Percentiles rank a stretch among this genome's conserved stretches.
phyloP scores from a whole-genome alignment of 2,113 vertebrate genomes.

The Hydrolagus affinis region DNA sequence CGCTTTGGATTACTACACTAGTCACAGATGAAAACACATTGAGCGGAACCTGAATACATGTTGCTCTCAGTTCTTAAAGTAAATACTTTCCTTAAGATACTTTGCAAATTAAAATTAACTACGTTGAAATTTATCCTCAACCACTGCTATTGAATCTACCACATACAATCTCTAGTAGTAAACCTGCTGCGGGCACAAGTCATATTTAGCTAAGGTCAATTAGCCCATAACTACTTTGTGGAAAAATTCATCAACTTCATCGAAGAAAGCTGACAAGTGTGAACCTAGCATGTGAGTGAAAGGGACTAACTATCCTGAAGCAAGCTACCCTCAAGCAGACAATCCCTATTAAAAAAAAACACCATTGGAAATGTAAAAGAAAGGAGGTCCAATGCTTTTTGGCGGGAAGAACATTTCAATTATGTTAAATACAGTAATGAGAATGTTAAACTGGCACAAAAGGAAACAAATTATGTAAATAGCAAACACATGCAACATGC shows the following conservation, averaged over 20 bases:
- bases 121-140: background rate
- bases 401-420: background rate
- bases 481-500: conserved; percentile 16
- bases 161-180: background rate
- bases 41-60: background rate
- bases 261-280: too few relatives aligned
- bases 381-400: too few relatives aligned
- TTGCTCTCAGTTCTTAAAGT: background rate
- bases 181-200: background rate
- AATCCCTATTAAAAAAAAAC: too few relatives aligned
- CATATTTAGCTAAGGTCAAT: background rate
- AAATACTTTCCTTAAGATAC: background rate
- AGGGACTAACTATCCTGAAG: too few relatives aligned
- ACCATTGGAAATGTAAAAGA: too few relatives aligned
- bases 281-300: too few relatives aligned
- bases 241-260: too few relatives aligned
- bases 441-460: background rate
- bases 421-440: conserved; percentile 20
- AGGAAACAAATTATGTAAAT: background rate
- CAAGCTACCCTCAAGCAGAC: too few relatives aligned
- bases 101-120: background rate
- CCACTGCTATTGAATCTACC: background rate
- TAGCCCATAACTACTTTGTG: too few relatives aligned
- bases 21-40: background rate
- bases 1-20: background rate